Percentiles rank a stretch among this genome's conserved stretches.
These are phyloP conservation scores for Cottus gobio DNA, from an alignment of 2,113 vertebrate genomes.

Conservation along the genomic window DNA sequence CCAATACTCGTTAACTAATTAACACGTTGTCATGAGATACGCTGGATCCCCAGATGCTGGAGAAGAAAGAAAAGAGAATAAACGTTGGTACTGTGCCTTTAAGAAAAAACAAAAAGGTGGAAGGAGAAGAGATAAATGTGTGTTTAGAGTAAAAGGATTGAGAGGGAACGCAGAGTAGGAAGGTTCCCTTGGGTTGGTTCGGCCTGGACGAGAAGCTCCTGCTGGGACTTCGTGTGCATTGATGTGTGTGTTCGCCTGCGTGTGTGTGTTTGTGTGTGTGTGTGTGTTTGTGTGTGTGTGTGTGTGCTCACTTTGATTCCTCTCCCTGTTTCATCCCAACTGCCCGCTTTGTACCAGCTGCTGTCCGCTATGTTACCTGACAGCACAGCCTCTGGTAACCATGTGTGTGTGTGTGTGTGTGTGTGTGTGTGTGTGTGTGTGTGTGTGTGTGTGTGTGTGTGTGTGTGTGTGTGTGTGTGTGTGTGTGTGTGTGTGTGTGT, in stretches of 20 bases:
- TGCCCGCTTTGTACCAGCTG: conserved; percentile 52
- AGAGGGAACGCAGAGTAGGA: conserved; percentile 11
- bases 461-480: conserved; percentile 20
- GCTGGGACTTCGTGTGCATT: conserved; percentile 50
- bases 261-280: conserved; percentile 21
- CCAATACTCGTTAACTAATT: neutral
- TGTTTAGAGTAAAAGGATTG: conserved; percentile 35
- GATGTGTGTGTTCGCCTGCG: conserved; percentile 41
- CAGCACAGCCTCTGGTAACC: conserved; percentile 40
- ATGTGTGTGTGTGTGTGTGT: conserved; percentile 21
- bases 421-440: conserved; percentile 6
- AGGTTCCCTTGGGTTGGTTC: conserved; percentile 33
- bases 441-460: conserved; percentile 27
- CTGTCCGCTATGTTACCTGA: conserved; percentile 51
- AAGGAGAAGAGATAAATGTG: conserved; percentile 13
- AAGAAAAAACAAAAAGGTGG: neutral
- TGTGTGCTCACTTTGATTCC: conserved; percentile 49
- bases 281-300: too few relatives aligned
- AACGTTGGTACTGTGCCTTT: conserved; percentile 7
- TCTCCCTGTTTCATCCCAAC: conserved; percentile 57
- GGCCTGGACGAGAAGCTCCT: conserved; percentile 56
- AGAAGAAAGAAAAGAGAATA: neutral
- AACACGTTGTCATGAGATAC: neutral
- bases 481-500: conserved; percentile 6
- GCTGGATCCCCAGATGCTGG: neutral